Base-by-base conservation (phyloP, 2,888 invertebrate genomes). In the Allolobophora icterica region DNA sequence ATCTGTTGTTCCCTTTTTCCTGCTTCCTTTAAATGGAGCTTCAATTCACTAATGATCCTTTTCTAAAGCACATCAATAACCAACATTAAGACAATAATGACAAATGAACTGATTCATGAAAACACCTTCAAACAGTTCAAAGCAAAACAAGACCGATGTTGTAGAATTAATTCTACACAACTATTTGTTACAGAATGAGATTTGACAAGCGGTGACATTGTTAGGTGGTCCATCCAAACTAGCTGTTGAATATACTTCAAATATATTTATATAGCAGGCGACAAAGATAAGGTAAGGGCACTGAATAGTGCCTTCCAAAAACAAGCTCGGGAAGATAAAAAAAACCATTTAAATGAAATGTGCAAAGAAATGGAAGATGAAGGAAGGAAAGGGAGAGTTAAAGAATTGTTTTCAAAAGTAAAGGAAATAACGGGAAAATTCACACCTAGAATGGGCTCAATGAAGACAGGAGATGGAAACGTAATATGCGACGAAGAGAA, bases 1-100 rank as follows among this genome's bases (percentile, higher is more conserved):
- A 95, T 92, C 35, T 92, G 92, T 92, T 95, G 94, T 91, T 95
- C 95, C 90, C 94, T 92, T 87, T 94, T 93, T 5, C 95, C 94
- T 17, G 95, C 94, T 90, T 95, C 95, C 90, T 94, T 93, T 89
- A 95, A 92, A 84, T 94, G 91, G 40, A 89, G 89, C 91, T 94
- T 94, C 89, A 93, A 83, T 58, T 94, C 94, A 84, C 89, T 52
- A 87, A 94, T 34, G 42, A 90, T 52, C 38, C 90, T 35, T n/a
- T 90, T 91, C 92, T 92, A 89, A 92, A 91, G 89, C 24, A 92
- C 19, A 35, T 24, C 93, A 35, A 93, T 93, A 91, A 94, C 94
- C 30, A 93, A 93, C 87, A 94, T 90, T 87, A 93, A 91, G 24
- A 8, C 13, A 35, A 89, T 33, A 89, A 84, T 11, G 30, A 58